Conservation (phyloP, 2,888 invertebrate species). For the Tholera decimalis region DNA sequence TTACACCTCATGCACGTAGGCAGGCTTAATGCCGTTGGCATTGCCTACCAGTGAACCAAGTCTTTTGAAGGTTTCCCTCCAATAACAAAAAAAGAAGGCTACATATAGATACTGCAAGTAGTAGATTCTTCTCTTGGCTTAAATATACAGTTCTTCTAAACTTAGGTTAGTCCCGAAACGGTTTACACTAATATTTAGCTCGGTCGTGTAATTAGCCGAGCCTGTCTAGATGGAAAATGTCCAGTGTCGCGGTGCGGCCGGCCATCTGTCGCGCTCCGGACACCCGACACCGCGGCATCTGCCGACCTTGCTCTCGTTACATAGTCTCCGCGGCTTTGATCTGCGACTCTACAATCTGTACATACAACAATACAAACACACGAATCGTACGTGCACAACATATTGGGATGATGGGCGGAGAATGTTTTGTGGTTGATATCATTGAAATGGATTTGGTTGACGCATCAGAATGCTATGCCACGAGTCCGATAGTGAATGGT, state of each 20-base stretch:
- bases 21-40: too few species aligned
- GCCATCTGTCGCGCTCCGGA: conserved; percentile 66
- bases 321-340: conserved; percentile 32
- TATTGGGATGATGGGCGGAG: not conserved
- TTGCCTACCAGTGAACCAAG: too few species aligned
- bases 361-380: conserved; percentile 13
- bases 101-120: not conserved
- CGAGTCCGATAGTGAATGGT: not conserved
- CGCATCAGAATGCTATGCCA: not conserved
- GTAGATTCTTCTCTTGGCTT: not conserved
- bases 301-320: conserved; percentile 70
- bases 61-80: too few species aligned
- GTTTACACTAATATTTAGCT: conserved; percentile 4
- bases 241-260: conserved; percentile 43
- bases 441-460: not conserved
- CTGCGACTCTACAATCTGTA: conserved; percentile 14
- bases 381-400: not conserved
- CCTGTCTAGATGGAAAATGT: conserved; percentile 27
- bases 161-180: not conserved
- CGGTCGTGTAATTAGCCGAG: conserved; percentile 1
- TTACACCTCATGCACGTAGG: too few species aligned
- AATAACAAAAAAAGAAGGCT: too few species aligned
- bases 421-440: not conserved
- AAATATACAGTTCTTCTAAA: not conserved
- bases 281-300: conserved; percentile 72